Percentiles rank a stretch among this genome's conserved stretches.
Conservation (phyloP, 2,888 invertebrate species). For the Stenodera caucasica region DNA sequence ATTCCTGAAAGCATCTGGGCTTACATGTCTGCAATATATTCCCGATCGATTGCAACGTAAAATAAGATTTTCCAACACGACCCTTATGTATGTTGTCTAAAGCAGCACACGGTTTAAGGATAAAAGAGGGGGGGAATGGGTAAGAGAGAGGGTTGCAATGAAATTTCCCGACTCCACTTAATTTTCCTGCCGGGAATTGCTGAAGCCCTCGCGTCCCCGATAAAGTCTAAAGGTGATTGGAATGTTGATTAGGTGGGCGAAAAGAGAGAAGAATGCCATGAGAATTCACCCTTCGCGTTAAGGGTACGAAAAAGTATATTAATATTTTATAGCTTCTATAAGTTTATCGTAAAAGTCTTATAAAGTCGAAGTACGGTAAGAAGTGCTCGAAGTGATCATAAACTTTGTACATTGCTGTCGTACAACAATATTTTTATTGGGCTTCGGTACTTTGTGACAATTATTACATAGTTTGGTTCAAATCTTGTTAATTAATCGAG, state of each 20-base stretch:
- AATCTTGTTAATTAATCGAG: no score
- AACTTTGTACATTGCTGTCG: slow-evolving; percentile 40
- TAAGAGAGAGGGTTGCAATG: slow-evolving; percentile 21
- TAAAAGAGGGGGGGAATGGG: background rate
- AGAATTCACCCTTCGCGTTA: slow-evolving; percentile 21
- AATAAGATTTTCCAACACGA: slow-evolving; percentile 50
- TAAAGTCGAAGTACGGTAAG: slow-evolving; percentile 40
- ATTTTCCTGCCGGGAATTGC: slow-evolving; percentile 55
- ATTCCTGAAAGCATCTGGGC: slow-evolving; percentile 39
- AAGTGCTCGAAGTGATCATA: slow-evolving; percentile 39
- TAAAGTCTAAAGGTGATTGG: slow-evolving; percentile 56
- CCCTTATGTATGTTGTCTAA: slow-evolving; percentile 46
- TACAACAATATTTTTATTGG: slow-evolving; percentile 42
- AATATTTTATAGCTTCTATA: slow-evolving; percentile 47
- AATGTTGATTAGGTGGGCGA: slow-evolving; percentile 55
- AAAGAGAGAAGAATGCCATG: slow-evolving; percentile 42
- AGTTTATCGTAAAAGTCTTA: slow-evolving; percentile 46
- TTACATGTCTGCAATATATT: slow-evolving; percentile 41
- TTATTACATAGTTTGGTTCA: no score
- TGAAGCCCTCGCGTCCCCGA: slow-evolving; percentile 47
- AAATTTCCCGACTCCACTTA: slow-evolving; percentile 54
- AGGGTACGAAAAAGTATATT: slow-evolving; percentile 43
- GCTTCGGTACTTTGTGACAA: no score
- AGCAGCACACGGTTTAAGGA: no score
- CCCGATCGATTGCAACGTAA: slow-evolving; percentile 49